phyloP scores from a whole-genome alignment of 2,888 invertebrate genomes.

The Gibbula magus region DNA sequence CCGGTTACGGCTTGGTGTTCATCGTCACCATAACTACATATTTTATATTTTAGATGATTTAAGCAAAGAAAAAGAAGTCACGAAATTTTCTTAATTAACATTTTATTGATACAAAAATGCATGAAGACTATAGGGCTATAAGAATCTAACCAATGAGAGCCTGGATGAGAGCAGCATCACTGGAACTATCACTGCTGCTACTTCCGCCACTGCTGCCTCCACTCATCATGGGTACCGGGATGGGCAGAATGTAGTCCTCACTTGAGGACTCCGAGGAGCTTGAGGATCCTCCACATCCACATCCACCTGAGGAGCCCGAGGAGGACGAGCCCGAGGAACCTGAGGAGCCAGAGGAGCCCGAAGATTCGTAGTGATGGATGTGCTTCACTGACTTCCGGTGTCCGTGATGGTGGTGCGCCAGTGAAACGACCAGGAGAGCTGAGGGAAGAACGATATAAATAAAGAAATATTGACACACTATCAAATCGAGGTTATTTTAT shows the following conservation, averaged over 20 bases:
- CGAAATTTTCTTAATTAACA: no score
- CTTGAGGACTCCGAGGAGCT: not conserved
- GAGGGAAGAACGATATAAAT: no score
- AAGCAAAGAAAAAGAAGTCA: no score
- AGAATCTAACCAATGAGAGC: not conserved
- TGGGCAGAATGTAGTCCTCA: not conserved
- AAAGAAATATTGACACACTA: no score
- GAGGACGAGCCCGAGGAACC: conserved; percentile 4
- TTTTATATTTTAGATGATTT: no score
- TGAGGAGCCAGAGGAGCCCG: not conserved
- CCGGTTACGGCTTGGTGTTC: no score
- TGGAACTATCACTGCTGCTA: not conserved
- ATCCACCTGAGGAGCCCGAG: conserved; percentile 13
- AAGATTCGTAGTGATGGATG: conserved; percentile 19
- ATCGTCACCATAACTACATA: no score
- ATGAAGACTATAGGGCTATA: no score
- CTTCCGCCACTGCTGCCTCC: not conserved
- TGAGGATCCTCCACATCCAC: not conserved
- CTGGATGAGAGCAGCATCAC: not conserved
- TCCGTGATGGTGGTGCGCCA: not conserved
- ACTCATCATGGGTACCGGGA: not conserved
- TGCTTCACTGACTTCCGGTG: not conserved
- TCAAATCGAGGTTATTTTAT: no score
- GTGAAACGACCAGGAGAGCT: not conserved
- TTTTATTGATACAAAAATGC: no score